Conservation (phyloP, 2,797 vertebrate species). For the Cynopterus sphinx region DNA sequence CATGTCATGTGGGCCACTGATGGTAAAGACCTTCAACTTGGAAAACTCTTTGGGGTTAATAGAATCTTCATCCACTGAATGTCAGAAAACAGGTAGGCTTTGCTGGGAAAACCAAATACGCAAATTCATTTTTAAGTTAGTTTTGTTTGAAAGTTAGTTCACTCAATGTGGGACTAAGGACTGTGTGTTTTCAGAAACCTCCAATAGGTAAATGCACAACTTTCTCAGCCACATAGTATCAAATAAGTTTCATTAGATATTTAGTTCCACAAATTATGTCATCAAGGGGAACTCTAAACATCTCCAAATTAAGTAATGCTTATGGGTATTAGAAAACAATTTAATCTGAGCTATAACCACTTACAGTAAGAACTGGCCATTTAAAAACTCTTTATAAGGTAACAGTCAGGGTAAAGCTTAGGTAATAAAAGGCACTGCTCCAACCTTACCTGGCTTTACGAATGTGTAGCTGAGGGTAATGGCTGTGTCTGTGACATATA, state of each 20-base stretch:
- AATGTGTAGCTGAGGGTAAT: slow-evolving; percentile 86
- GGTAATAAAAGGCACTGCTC: background rate
- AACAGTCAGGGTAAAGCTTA: background rate
- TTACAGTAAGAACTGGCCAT: background rate
- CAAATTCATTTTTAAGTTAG: background rate
- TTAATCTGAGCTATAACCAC: background rate
- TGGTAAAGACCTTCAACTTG: background rate
- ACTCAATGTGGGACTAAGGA: background rate
- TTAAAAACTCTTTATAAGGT: background rate
- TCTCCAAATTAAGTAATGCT: background rate
- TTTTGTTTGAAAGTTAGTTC: slow-evolving; percentile 27
- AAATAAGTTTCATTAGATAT: background rate
- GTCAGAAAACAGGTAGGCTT: background rate
- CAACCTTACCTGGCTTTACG: slow-evolving; percentile 90
- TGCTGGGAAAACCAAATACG: background rate
- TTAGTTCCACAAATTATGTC: background rate
- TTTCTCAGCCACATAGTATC: background rate
- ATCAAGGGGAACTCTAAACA: background rate
- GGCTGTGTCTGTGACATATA: slow-evolving; percentile 85
- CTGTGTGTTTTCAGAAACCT: background rate
- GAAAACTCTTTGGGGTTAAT: background rate
- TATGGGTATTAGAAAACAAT: background rate
- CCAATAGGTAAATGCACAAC: background rate
- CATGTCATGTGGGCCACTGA: background rate
- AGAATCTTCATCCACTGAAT: background rate